Evolutionary conservation across 1,140 invertebrate genomes (phyloP).

Genomic region (Protaetia brevitarsis): DNA sequence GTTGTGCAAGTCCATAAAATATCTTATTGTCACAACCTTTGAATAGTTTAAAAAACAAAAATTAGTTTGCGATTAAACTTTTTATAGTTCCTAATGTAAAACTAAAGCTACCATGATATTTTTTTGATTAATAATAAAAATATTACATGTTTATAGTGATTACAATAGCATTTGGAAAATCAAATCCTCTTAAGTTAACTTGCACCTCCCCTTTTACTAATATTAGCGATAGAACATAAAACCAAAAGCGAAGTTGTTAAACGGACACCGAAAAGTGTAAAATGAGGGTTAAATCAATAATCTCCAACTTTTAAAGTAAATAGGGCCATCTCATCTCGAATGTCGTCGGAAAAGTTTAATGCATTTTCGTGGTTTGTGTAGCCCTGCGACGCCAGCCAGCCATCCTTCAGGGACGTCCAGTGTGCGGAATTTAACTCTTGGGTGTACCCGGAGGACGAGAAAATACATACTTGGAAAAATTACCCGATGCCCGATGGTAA

Average conservation of each 20-base stretch:
- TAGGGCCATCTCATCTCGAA: background rate
- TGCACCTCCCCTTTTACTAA: too few relatives aligned
- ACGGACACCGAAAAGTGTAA: background rate
- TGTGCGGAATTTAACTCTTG: constrained; percentile 46
- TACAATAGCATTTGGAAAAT: too few relatives aligned
- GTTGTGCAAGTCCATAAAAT: too few relatives aligned
- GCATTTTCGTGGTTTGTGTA: constrained; percentile 27
- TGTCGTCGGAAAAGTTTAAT: constrained; percentile 9
- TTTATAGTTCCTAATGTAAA: too few relatives aligned
- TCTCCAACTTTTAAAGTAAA: constrained; percentile 9
- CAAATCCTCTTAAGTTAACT: too few relatives aligned
- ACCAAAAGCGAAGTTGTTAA: background rate
- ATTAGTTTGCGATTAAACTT: too few relatives aligned
- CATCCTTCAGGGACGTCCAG: constrained; percentile 46
- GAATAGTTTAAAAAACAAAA: too few relatives aligned
- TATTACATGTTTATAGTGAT: too few relatives aligned
- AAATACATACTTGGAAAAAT: constrained; percentile 43
- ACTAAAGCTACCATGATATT: too few relatives aligned
- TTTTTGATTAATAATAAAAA: too few relatives aligned
- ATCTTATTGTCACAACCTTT: too few relatives aligned
- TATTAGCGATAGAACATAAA: background rate
- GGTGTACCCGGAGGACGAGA: constrained; percentile 46
- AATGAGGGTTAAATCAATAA: constrained; percentile 10
- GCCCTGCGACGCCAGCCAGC: constrained; percentile 41
- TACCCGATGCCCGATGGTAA: constrained; percentile 44